phyloP scores from a whole-genome alignment of 2,888 invertebrate species.

The Apamea sordens region DNA sequence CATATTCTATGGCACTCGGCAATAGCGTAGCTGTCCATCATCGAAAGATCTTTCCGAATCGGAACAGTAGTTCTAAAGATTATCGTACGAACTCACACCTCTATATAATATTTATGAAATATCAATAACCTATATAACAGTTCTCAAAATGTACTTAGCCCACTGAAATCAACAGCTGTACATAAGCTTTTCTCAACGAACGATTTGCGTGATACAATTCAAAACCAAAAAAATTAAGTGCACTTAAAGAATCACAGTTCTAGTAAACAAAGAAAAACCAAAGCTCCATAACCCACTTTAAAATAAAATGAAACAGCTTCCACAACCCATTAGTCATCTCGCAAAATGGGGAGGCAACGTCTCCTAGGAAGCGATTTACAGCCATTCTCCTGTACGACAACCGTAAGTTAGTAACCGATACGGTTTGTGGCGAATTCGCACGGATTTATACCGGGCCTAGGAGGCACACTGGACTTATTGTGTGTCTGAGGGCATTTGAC shows the following conservation, averaged over 20 bases:
- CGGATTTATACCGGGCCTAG: slow-evolving; percentile 46
- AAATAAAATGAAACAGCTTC: slow-evolving; percentile 10
- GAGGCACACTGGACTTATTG: slow-evolving; percentile 29
- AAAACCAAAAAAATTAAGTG: not conserved
- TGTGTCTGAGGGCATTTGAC: slow-evolving; percentile 36
- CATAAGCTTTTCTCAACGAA: too few relatives aligned
- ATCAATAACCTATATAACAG: not conserved
- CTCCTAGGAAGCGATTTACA: slow-evolving; percentile 29
- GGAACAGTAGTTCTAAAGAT: too few relatives aligned
- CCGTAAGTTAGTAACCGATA: slow-evolving; percentile 37
- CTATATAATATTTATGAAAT: not conserved
- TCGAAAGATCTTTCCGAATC: too few relatives aligned
- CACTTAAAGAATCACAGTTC: not conserved
- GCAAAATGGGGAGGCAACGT: slow-evolving; percentile 9
- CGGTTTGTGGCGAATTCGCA: slow-evolving; percentile 54
- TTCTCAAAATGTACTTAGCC: not conserved
- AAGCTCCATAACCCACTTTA: not conserved
- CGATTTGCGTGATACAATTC: not conserved
- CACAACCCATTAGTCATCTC: slow-evolving; percentile 16
- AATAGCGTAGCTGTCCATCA: too few relatives aligned
- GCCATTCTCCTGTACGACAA: not conserved
- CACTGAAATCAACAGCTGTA: not conserved
- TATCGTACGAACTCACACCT: not conserved
- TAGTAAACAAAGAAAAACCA: not conserved
- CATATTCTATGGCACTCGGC: too few relatives aligned